A percentile compares a stretch with the other conserved stretches of the same genome.
Conservation (phyloP, 2,888 invertebrate species). For the Hydrotaea cyrtoneurina region DNA sequence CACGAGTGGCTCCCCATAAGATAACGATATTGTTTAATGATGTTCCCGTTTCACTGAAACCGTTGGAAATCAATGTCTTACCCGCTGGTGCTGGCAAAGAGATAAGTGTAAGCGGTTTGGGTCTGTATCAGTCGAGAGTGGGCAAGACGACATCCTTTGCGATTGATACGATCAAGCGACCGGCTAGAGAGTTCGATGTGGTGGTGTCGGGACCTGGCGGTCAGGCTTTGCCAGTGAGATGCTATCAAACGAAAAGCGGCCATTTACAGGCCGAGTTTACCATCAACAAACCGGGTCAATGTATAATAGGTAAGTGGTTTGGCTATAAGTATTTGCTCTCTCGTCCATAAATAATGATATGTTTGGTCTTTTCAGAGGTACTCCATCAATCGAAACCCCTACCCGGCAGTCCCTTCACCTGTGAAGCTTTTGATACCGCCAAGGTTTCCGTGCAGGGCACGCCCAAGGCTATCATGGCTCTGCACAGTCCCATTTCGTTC, state of each 20-base stretch:
- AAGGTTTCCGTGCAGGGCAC: constrained; percentile 90
- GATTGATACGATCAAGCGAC: constrained; percentile 92
- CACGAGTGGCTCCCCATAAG: constrained; percentile 92
- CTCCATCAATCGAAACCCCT: constrained; percentile 94
- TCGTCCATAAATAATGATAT: neutral
- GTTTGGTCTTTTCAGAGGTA: constrained; percentile 85
- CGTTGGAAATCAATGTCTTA: constrained; percentile 83
- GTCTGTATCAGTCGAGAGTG: constrained; percentile 92
- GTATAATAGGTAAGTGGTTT: constrained; percentile 83
- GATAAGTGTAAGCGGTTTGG: constrained; percentile 87
- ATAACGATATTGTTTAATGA: constrained; percentile 93
- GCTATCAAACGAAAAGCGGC: constrained; percentile 98
- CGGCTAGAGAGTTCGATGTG: constrained; percentile 94
- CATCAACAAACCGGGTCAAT: constrained; percentile 88
- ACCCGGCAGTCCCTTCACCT: constrained; percentile 95
- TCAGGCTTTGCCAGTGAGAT: constrained; percentile 92
- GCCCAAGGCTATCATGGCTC: constrained; percentile 88
- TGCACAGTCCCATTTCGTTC: constrained; percentile 91
- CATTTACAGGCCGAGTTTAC: constrained; percentile 96
- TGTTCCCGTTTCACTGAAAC: constrained; percentile 84
- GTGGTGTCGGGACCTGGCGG: constrained; percentile 91
- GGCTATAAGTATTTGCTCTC: constrained; percentile 60
- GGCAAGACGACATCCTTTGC: constrained; percentile 92
- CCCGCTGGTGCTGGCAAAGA: constrained; percentile 87
- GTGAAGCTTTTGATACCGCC: constrained; percentile 94